Base-by-base conservation (phyloP, 2,888 invertebrate species). In the Drosophila prolongata region DNA sequence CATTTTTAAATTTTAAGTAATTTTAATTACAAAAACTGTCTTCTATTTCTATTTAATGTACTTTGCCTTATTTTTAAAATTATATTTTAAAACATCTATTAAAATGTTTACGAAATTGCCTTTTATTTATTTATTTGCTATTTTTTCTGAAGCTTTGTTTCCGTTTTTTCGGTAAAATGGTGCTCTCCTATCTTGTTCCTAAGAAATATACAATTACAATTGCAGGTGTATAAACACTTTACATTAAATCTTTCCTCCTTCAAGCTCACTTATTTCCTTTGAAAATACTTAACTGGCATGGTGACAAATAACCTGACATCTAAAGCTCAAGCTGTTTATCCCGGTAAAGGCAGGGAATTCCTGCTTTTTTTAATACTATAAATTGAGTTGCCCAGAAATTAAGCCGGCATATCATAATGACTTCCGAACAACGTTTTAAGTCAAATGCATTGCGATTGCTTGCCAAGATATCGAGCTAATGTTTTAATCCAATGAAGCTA, bases 391-490 rank as follows among this genome's bases (percentile, higher is more conserved):
- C n/a, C n/a, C n/a, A 56, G 30, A 14, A 6, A 16, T 57, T 30
- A 56, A n/a, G 16, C n/a, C n/a, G 56, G 53, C 37, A 37, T 53
- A 53, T 57, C 13, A 1, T 9, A 19, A 27, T 27, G 46, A n/a
- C 11, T 27, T 8, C 4, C n/a, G 27, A 8, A 6, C 10, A 34
- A 11, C 27, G 35, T n/a, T 16, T 61, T 34, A 37, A 40, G 10
- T 9, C 11, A 46, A 34, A 27, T 27, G 13, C 24, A 27, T 46
- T 27, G 44, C 46, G 16, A 56, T 56, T 37, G 27, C 46, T 16
- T 35, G 66, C 65, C 44, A 34, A 46, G 40, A 54, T 91, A 91
- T 88, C 91, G 90, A 68, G 90, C 90, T 56, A 46, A 46, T 56
- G 40, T 53, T 42, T 53, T 57, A 64, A 61, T 55, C 54, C 50